Conservation (phyloP, 2,797 vertebrate genomes). For the Pterois miles region DNA sequence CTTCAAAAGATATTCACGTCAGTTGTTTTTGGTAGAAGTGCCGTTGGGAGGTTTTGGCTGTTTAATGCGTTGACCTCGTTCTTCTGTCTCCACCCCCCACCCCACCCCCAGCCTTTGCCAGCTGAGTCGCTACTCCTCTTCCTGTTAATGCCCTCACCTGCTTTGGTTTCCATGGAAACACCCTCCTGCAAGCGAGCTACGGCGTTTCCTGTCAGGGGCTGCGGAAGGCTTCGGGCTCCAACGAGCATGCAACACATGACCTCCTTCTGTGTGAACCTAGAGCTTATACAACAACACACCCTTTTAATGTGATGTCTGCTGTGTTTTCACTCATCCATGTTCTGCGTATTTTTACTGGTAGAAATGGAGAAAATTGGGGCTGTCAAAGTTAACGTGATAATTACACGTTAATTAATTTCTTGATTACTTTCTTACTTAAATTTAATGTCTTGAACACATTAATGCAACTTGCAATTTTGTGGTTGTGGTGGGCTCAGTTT, state of each 20-base stretch:
- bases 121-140: constrained; percentile 59
- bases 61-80: constrained; percentile 66
- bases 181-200: constrained; percentile 49
- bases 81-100: constrained; percentile 36
- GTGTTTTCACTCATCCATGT: constrained; percentile 12
- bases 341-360: neutral
- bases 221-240: constrained; percentile 37
- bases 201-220: constrained; percentile 74
- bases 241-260: constrained; percentile 40
- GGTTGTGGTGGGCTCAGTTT: too few relatives aligned
- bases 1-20: constrained; percentile 56
- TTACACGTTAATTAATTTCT: too few relatives aligned
- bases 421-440: too few relatives aligned
- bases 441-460: too few relatives aligned
- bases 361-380: neutral
- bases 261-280: constrained; percentile 27
- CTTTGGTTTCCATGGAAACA: constrained; percentile 77
- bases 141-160: constrained; percentile 76
- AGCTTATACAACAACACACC: neutral
- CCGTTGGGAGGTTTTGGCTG: neutral
- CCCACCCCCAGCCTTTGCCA: constrained; percentile 37
- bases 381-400: too few relatives aligned
- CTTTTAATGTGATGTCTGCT: neutral
- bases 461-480: too few relatives aligned
- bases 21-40: constrained; percentile 22